A percentile compares a stretch with the other conserved stretches of the same genome.
These are phyloP conservation scores for Tadarida brasiliensis DNA, from an alignment of 2,797 vertebrate genomes.

Conservation along the genomic window DNA sequence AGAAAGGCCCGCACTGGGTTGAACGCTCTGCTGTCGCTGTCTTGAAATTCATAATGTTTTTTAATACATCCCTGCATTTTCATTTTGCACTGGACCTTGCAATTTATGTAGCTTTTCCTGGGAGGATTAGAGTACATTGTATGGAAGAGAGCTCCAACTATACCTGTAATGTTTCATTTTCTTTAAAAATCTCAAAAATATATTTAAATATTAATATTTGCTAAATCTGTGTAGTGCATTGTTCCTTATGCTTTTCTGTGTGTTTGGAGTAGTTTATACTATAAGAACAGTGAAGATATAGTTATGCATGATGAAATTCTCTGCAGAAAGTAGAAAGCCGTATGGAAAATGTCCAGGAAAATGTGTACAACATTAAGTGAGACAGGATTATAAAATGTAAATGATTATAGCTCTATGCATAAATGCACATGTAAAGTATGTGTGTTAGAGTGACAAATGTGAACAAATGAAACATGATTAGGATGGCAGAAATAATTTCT, in stretches of 20 bases:
- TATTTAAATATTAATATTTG: not conserved
- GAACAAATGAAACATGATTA: not conserved
- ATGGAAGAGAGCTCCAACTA: not conserved
- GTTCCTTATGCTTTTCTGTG: not conserved
- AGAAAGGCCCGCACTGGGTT: not conserved
- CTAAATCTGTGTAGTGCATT: not conserved
- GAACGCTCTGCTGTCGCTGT: not conserved
- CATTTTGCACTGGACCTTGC: not conserved
- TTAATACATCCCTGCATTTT: not conserved
- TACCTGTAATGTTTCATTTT: not conserved
- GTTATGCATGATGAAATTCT: not conserved
- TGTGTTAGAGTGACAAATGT: not conserved
- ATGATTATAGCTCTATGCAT: not conserved
- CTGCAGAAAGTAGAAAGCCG: not conserved
- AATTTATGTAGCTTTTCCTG: not conserved
- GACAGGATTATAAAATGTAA: not conserved
- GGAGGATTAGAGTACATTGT: not conserved
- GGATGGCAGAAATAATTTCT: not conserved
- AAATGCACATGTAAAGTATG: not conserved
- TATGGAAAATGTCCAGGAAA: not conserved
- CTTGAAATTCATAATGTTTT: conserved; percentile 21
- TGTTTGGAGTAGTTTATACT: not conserved
- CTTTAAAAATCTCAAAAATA: not conserved
- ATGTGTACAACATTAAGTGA: not conserved
- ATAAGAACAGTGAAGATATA: not conserved